Percentiles rank a stretch among this genome's conserved stretches.
These are phyloP conservation scores for Desoria tigrina DNA, from an alignment of 2,888 invertebrate species.

Conservation along the genomic window DNA sequence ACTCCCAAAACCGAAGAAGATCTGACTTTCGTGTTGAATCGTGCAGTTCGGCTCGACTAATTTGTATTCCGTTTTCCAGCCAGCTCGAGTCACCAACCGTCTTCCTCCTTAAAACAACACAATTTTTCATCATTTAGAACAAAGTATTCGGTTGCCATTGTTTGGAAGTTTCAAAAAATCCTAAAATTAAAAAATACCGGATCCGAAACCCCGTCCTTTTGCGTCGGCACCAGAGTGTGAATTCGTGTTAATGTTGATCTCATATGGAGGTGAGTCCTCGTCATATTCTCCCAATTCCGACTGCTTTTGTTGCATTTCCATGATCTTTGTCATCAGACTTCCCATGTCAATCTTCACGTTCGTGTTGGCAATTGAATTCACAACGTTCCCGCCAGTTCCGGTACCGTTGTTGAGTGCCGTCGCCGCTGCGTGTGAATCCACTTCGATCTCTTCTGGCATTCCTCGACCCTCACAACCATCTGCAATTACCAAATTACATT, in stretches of 20 bases:
- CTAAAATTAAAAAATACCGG: too few species aligned
- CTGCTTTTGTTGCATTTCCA: slow-evolving; percentile 6
- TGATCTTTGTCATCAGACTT: background rate
- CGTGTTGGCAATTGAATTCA: background rate
- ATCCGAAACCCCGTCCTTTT: too few species aligned
- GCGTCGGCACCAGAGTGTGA: background rate
- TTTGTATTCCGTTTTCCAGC: slow-evolving; percentile 28
- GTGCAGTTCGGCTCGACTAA: slow-evolving; percentile 15
- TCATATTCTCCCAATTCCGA: background rate
- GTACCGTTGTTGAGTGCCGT: slow-evolving; percentile 3
- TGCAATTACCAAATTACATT: too few species aligned
- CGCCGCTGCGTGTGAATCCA: slow-evolving; percentile 8
- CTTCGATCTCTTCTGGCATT: slow-evolving; percentile 10
- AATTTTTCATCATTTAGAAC: too few species aligned
- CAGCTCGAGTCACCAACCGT: slow-evolving; percentile 4
- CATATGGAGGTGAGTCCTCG: background rate
- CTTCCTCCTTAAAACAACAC: too few species aligned
- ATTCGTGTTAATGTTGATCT: background rate
- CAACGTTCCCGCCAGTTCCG: background rate
- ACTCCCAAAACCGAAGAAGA: slow-evolving; percentile 24
- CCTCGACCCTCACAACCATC: slow-evolving; percentile 1
- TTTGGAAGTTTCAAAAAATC: too few species aligned
- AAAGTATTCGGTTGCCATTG: too few species aligned
- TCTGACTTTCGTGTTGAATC: background rate
- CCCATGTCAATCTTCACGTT: slow-evolving; percentile 16